phyloP scores from a whole-genome alignment of 2,797 vertebrate genomes.

The Megaceryle alcyon region DNA sequence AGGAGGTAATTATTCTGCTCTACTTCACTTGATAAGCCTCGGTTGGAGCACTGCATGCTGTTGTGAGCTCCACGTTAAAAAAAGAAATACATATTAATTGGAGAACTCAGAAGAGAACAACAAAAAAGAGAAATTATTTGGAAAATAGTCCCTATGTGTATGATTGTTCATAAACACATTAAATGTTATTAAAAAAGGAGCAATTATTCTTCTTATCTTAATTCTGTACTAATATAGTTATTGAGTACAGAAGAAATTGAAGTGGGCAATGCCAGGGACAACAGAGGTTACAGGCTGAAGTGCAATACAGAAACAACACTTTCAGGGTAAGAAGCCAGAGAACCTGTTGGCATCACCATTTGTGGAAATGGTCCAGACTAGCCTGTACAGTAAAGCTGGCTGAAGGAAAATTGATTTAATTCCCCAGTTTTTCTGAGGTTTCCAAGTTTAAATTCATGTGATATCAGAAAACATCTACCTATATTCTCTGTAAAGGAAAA shows the following conservation, averaged over 20 bases:
- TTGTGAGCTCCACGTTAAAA: slow-evolving; percentile 24
- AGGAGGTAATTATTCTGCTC: slow-evolving; percentile 72
- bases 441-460: not conserved
- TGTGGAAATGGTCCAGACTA: not conserved
- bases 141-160: slow-evolving; percentile 33
- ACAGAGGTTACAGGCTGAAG: not conserved
- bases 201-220: slow-evolving; percentile 50
- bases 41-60: slow-evolving; percentile 22
- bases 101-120: slow-evolving; percentile 27
- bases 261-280: not conserved
- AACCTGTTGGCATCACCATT: not conserved
- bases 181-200: slow-evolving; percentile 16
- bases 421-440: not conserved
- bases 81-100: slow-evolving; percentile 56
- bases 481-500: not conserved
- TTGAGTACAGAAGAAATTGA: not conserved
- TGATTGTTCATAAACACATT: slow-evolving; percentile 15
- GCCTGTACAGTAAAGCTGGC: not conserved
- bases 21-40: slow-evolving; percentile 70
- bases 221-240: not conserved
- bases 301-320: not conserved
- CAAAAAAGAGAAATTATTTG: slow-evolving; percentile 13
- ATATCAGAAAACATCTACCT: not conserved
- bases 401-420: not conserved
- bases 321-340: not conserved